phyloP scores from a whole-genome alignment of 35 echinoderm and acorn worm species.

The Patiria miniata region DNA sequence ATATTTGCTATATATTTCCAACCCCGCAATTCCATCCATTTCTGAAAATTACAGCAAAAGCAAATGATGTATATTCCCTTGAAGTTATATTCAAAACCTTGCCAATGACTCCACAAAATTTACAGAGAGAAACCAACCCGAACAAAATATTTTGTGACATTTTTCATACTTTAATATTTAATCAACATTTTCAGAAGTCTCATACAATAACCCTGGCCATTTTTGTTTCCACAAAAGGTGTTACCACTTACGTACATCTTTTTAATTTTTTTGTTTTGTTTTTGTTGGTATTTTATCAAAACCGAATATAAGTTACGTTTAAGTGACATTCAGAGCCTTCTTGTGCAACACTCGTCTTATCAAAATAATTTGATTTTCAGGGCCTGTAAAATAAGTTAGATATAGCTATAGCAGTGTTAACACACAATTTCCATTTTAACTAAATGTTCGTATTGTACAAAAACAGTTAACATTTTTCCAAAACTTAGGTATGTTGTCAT shows the following conservation, averaged over 20 bases:
- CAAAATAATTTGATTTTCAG: constrained; percentile 12
- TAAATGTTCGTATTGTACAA: too few species aligned
- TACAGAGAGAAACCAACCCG: background rate
- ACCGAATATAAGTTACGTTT: too few species aligned
- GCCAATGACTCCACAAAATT: too few species aligned
- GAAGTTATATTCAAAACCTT: too few species aligned
- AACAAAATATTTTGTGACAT: background rate
- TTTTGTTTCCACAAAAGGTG: background rate
- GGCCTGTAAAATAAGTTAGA: constrained; percentile 21
- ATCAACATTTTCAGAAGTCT: constrained; percentile 16
- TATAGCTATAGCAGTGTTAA: constrained; percentile 22
- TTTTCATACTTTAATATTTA: constrained; percentile 5
- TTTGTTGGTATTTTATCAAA: background rate
- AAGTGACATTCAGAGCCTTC: too few species aligned
- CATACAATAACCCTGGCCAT: constrained; percentile 19
- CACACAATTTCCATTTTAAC: background rate
- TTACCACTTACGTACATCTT: background rate
- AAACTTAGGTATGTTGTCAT: too few species aligned
- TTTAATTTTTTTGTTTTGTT: too few species aligned
- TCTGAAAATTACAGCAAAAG: too few species aligned
- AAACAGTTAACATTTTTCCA: too few species aligned
- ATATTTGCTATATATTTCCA: too few species aligned
- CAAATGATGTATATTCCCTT: too few species aligned
- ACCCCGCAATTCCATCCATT: too few species aligned
- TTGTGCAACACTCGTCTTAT: background rate